A percentile compares a stretch with the other conserved stretches of the same genome.
Conservation (phyloP, 2,113 vertebrate species). For the Paratilapia polleni region DNA sequence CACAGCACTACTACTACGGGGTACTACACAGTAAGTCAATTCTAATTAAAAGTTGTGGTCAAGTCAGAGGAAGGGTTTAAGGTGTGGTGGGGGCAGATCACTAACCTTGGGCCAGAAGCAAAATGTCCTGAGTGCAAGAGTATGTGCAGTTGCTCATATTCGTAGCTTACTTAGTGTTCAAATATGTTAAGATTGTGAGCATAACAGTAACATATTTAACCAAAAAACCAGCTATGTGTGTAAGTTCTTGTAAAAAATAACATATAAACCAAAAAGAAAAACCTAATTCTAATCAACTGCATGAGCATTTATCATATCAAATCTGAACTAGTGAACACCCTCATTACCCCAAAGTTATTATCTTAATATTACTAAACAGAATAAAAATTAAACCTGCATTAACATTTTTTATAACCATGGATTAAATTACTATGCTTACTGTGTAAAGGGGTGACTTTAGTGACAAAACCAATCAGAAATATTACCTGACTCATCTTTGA, state of each 20-base stretch:
- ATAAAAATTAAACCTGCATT: too few relatives aligned
- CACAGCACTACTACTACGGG: constrained; percentile 1
- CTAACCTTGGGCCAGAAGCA: background rate
- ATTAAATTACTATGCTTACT: too few relatives aligned
- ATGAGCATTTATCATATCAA: too few relatives aligned
- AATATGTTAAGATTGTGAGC: background rate
- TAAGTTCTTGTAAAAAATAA: too few relatives aligned
- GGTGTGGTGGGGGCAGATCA: constrained; percentile 14
- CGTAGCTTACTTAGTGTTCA: background rate
- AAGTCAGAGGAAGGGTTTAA: constrained; percentile 13
- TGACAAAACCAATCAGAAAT: background rate
- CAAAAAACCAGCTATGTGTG: background rate
- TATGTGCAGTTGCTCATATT: background rate
- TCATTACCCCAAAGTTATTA: too few relatives aligned
- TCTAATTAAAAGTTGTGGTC: constrained; percentile 56
- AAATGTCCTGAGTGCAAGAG: background rate
- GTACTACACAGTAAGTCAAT: constrained; percentile 37
- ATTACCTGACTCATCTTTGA: too few relatives aligned
- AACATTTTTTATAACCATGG: too few relatives aligned
- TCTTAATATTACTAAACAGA: too few relatives aligned
- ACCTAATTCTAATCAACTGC: too few relatives aligned
- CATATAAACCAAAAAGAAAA: too few relatives aligned
- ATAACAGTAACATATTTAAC: background rate
- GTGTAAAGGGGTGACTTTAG: background rate
- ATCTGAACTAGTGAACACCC: too few relatives aligned